Evolutionary conservation across 2,888 invertebrate genomes (phyloP), one percentile per base, ranked within the genome.

Genomic region (Argyra leucocephala): DNA sequence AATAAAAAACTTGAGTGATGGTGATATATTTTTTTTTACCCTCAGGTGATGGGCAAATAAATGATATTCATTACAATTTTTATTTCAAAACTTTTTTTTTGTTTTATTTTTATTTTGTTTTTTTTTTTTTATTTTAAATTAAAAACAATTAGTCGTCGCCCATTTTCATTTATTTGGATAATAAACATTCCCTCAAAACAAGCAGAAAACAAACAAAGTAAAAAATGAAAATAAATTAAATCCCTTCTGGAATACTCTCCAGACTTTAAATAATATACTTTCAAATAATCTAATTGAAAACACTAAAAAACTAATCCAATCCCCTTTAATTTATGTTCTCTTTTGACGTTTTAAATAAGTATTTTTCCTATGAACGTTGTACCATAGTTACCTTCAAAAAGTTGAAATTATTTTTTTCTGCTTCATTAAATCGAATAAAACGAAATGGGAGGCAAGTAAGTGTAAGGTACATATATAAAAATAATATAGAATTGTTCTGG

Each of bases 141-240:
- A 10, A 31, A 48, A 48, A 18, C 48, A 48, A 48, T 48, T 48
- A 48, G 48, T 48, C 6, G 7, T 48, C 48, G 48, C 48, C 48
- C 48, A 18, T 18, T 48, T 48, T 48, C 48, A 48, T 48, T 48
- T 48, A n/a, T 48, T 48, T 48, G 48, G 48, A 48, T 48, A 48
- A 48, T 48, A 48, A 48, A 48, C 48, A 48, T n/a, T 48, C 18
- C 48, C 48, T 48, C 18, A 31, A 15, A 18, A 48, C 18, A 48
- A 48, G 9, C 48, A 48, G 12, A 5, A 48, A 48, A 48, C 48
- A 48, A 48, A 15, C 5, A 5, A 18, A 48, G 18, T 15, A 48
- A 48, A 12, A 12, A 37, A 37, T 37, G 6, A 37, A 10, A 37
- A 12, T 18, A 48, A 48, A 48, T 5, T 9, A 9, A 48, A 18